phyloP scores from a whole-genome alignment of 1,140 invertebrate genomes.

The Panulirus ornatus region DNA sequence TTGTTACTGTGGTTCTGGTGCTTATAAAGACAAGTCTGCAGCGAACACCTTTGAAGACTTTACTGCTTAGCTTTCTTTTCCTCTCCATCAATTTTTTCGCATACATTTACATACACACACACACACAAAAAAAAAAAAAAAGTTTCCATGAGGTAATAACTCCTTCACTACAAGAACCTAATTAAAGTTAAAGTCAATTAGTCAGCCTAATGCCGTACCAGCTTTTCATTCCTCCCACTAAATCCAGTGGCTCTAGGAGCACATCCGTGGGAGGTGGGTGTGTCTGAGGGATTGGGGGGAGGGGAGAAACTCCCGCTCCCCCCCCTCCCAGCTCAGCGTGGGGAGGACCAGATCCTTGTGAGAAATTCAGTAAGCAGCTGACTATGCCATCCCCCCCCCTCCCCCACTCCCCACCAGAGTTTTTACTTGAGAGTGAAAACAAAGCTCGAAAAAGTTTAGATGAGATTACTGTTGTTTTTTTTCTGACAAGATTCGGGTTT shows the following conservation, averaged over 20 bases:
- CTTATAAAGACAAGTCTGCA: not conserved
- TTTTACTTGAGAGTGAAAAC: conserved; percentile 60
- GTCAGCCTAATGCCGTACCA: too few species aligned
- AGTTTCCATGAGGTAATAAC: conserved; percentile 64
- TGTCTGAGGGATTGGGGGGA: too few species aligned
- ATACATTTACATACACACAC: too few species aligned
- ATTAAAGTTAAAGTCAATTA: conserved; percentile 67
- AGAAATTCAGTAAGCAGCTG: conserved; percentile 34
- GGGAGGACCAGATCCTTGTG: conserved; percentile 36
- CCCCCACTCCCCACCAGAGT: conserved; percentile 7
- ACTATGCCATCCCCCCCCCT: too few species aligned
- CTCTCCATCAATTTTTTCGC: too few species aligned
- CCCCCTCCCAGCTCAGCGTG: not conserved
- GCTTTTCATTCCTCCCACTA: too few species aligned
- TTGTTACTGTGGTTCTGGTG: too few species aligned
- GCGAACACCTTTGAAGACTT: not conserved
- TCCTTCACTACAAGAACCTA: conserved; percentile 57
- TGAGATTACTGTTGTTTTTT: conserved; percentile 56
- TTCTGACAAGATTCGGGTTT: conserved; percentile 56
- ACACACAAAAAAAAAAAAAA: too few species aligned
- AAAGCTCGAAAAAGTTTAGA: conserved; percentile 63
- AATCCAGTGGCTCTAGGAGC: too few species aligned
- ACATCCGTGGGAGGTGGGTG: too few species aligned
- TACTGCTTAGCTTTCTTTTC: not conserved
- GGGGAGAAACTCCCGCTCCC: not conserved